Evolutionary conservation across 2,888 invertebrate species (phyloP).

Genomic region (Merodon equestris): DNA sequence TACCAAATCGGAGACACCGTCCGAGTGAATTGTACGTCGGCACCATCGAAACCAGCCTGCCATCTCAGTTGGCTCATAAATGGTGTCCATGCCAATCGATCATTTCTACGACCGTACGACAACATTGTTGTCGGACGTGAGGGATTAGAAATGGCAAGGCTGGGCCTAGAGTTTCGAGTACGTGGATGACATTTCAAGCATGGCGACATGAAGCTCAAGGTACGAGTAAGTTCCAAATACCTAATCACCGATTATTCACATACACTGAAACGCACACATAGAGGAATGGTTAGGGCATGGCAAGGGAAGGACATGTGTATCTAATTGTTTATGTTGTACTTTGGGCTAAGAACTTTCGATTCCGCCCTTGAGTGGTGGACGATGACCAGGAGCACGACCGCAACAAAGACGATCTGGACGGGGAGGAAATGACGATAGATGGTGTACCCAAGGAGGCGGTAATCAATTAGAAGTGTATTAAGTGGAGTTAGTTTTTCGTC

Average conservation of each 20-base stretch:
- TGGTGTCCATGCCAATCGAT: slow-evolving; percentile 85
- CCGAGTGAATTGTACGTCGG: slow-evolving; percentile 91
- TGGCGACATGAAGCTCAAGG: slow-evolving; percentile 92
- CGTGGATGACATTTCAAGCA: slow-evolving; percentile 89
- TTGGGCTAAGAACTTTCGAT: too few species aligned
- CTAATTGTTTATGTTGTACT: slow-evolving; percentile 38
- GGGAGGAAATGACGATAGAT: too few species aligned
- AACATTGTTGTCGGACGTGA: slow-evolving; percentile 81
- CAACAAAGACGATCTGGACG: too few species aligned
- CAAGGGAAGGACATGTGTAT: slow-evolving; percentile 27
- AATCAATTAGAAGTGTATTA: slow-evolving; percentile 58
- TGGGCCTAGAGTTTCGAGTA: slow-evolving; percentile 90
- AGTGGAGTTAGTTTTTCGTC: slow-evolving; percentile 35
- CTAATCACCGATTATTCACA: neutral
- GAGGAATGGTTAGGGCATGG: too few species aligned
- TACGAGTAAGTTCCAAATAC: slow-evolving; percentile 72
- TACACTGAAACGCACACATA: neutral
- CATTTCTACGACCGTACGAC: slow-evolving; percentile 80
- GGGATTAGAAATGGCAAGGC: slow-evolving; percentile 86
- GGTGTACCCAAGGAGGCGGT: too few species aligned
- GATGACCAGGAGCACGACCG: slow-evolving; percentile 1
- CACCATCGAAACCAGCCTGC: slow-evolving; percentile 89
- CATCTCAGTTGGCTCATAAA: slow-evolving; percentile 93
- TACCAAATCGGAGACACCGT: slow-evolving; percentile 91
- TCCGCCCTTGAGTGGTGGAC: neutral